Evolutionary conservation across 2,888 invertebrate species (phyloP).

Genomic region (Hybos culiciformis): DNA sequence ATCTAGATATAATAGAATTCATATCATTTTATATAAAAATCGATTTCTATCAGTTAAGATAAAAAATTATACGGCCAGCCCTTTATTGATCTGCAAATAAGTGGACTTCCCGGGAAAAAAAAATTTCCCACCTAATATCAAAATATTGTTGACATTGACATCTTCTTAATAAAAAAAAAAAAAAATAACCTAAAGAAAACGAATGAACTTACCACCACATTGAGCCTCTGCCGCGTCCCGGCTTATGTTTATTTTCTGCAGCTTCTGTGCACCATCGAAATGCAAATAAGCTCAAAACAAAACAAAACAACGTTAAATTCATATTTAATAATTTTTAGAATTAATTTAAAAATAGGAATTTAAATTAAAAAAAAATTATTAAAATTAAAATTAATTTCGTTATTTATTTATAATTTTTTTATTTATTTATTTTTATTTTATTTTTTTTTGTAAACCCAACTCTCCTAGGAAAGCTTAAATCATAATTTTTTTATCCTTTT

Average conservation of each 20-base stretch:
- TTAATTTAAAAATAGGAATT: not conserved
- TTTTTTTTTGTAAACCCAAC: no score
- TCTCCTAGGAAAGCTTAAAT: no score
- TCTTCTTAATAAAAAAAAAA: not conserved
- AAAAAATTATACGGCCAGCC: no score
- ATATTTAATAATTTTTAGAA: conserved; percentile 16
- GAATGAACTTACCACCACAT: conserved; percentile 73
- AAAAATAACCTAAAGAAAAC: not conserved
- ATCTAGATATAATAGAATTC: no score
- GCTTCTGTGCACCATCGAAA: conserved; percentile 24
- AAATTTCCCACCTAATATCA: no score
- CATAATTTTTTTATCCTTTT: no score
- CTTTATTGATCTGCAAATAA: no score
- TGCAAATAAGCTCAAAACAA: conserved; percentile 25
- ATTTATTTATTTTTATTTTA: not conserved
- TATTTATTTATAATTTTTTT: not conserved
- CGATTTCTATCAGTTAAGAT: no score
- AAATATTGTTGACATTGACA: no score
- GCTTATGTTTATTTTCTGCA: conserved; percentile 40
- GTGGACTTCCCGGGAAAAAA: no score
- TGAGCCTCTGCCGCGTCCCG: conserved; percentile 69
- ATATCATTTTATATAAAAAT: no score
- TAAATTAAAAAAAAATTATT: not conserved
- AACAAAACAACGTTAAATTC: conserved; percentile 32
- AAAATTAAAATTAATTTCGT: not conserved